Conservation (phyloP, 2,888 invertebrate species). For the Drosophila demipolita region DNA sequence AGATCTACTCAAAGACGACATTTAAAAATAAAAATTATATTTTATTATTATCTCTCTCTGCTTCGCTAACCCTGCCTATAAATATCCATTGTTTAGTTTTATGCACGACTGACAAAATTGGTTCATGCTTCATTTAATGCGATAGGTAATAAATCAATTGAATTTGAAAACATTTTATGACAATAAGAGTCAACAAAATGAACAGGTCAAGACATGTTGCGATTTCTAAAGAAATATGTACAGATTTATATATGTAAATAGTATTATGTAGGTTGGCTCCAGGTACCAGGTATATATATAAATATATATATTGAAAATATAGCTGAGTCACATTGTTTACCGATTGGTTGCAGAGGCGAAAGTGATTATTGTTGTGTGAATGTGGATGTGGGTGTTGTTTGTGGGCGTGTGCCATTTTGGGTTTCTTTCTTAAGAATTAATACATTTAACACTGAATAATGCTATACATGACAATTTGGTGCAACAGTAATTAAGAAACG, state of each 20-base stretch:
- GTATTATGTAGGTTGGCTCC: conserved; percentile 3
- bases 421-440: conserved; percentile 46
- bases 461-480: conserved; percentile 47
- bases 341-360: conserved; percentile 40
- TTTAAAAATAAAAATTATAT: neutral
- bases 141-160: conserved; percentile 21
- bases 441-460: conserved; percentile 21
- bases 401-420: conserved; percentile 35
- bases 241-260: neutral
- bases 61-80: neutral
- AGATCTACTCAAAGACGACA: neutral
- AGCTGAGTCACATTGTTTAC: conserved; percentile 39
- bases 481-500: conserved; percentile 31
- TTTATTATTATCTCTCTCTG: neutral
- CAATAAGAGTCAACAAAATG: conserved; percentile 26
- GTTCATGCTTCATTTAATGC: conserved; percentile 27
- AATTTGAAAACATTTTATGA: conserved; percentile 7
- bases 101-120: conserved; percentile 21
- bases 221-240: conserved; percentile 37
- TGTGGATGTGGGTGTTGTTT: conserved; percentile 12
- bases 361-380: conserved; percentile 37
- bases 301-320: neutral
- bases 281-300: conserved; percentile 15
- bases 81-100: neutral
- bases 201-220: conserved; percentile 27